Base-by-base conservation (phyloP, 1,140 invertebrate species). In the Ephestia elutella region DNA sequence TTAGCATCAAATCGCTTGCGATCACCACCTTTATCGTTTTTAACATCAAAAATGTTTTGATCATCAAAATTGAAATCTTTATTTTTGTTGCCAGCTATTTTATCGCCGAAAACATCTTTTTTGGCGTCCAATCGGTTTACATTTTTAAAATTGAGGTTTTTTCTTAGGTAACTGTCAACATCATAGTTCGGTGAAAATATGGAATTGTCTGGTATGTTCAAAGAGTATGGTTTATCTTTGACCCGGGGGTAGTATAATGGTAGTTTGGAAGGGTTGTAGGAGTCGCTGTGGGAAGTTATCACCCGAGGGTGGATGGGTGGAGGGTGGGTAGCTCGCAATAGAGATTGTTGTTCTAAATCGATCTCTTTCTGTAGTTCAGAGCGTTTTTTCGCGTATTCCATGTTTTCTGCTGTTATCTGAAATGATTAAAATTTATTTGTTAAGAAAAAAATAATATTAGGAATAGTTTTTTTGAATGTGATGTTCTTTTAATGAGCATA, bases 401-500 rank as follows among this genome's bases (percentile, higher is more conserved):
- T 75, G 49, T 82, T 77, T 62, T 89, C 86, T 48, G 89, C 79
- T 62, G 89, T 82, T 56, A 90, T 87, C 90, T 91, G 78, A 49
- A 83, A 88, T 38, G 32, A 59, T 15, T n/a, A 10, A 10, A n/a
- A n/a, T n/a, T n/a, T n/a, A n/a, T n/a, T n/a, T n/a, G n/a, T n/a
- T n/a, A n/a, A n/a, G n/a, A n/a, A 44, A 44, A 44, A 10, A 44
- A 15, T 25, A 7, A 25, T 25, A 25, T 3, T 25, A 25, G 2
- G 7, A 25, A 25, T 25, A 25, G n/a, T n/a, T n/a, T n/a, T n/a
- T n/a, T n/a, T n/a, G n/a, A n/a, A n/a, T n/a, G n/a, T n/a, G n/a
- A n/a, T n/a, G n/a, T n/a, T n/a, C n/a, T n/a, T n/a, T n/a, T n/a
- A n/a, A n/a, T n/a, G n/a, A n/a, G n/a, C n/a, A n/a, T n/a, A n/a